Base-by-base conservation (phyloP, 2,113 vertebrate species). In the Dunckerocampus dactyliophorus region DNA sequence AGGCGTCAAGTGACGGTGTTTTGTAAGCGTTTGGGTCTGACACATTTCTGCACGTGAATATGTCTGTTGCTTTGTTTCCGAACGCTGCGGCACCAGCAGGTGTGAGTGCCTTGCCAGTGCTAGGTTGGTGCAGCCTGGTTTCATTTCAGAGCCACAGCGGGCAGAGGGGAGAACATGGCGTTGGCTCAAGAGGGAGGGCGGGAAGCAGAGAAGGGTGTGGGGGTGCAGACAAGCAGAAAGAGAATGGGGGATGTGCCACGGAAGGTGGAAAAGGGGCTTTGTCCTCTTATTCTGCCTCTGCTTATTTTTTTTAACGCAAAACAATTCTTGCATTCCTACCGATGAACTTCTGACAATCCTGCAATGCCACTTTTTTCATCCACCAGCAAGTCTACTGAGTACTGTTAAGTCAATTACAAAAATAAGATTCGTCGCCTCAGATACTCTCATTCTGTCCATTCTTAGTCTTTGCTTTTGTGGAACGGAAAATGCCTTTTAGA, bases 121-220 rank as follows among this genome's bases (percentile, higher is more conserved):
- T 77, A 86, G 79, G 67, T 74, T 52, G 76, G 82, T 69, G 73
- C 65, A 24, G 76, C 72, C 71, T 74, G 79, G 73, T 82, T 79
- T 61, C 53, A 64, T 71, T 81, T 80, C 77, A 65, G 31, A 66
- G 0, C 77, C 82, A 77, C 82, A 83, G 83, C 59, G 59, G 83
- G 79, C 74, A 75, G 47, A 72, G 68, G 59, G 72, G 65, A 72
- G 66, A 69, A 76, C 71, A 69, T 65, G 72, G 80, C 78, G 74
- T 17, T 59, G 69, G 68, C 80, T 68, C 1, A 55, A 66, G 69
- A 75, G 51, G 71, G 67, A 62, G 31, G 47, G 59, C 1, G 62
- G 42, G 15, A 31, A 46, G 37, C 54, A 65, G 62, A 48, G 59
- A 66, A 31, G 42, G 54, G 53, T 49, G 31, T 15, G 58, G 52